Conservation (phyloP, 2,888 invertebrate species). For the Tenthredo notha region DNA sequence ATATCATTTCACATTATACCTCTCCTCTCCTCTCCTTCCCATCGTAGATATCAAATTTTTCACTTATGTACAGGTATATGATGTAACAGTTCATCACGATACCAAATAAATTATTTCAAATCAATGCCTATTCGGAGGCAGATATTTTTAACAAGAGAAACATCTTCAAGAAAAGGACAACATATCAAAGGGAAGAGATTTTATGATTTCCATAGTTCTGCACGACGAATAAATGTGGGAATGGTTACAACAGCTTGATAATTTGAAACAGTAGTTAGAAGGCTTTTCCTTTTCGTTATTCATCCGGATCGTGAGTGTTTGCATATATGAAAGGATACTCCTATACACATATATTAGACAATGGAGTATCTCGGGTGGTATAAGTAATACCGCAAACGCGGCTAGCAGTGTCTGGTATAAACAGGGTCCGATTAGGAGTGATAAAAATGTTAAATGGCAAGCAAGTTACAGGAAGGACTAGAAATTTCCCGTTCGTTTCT, state of each 20-base stretch:
- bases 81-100: background rate
- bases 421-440: constrained; percentile 33
- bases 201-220: background rate
- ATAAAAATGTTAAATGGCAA: constrained; percentile 37
- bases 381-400: background rate
- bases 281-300: constrained; percentile 1
- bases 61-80: too few relatives aligned
- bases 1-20: background rate
- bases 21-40: background rate
- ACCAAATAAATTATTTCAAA: too few relatives aligned
- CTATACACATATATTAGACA: constrained; percentile 9
- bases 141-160: too few relatives aligned
- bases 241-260: background rate
- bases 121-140: too few relatives aligned
- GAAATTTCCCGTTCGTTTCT: constrained; percentile 5
- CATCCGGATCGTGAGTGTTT: background rate
- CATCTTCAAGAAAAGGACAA: too few relatives aligned
- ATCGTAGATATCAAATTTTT: too few relatives aligned
- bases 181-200: background rate
- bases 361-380: background rate
- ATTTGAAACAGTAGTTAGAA: background rate
- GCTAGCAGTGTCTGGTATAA: background rate
- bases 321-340: constrained; percentile 11
- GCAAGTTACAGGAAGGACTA: constrained; percentile 12
- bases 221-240: background rate